Base-by-base conservation (phyloP, 2,113 vertebrate species). In the Mohoua ochrocephala region DNA sequence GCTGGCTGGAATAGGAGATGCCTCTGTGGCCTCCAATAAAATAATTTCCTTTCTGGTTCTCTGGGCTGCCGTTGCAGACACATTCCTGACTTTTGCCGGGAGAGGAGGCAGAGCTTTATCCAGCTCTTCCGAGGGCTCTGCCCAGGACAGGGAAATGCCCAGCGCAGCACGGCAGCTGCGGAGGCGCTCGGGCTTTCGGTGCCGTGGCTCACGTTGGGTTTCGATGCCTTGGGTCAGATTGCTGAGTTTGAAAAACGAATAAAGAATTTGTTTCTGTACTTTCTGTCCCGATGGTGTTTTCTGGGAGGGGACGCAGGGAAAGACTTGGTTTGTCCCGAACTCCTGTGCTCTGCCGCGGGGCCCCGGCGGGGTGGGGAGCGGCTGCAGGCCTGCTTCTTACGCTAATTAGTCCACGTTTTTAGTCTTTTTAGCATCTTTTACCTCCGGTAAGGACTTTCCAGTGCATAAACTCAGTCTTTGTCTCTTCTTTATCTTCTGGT, bases 321-420 rank as follows among this genome's bases (percentile, higher is more conserved):
- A 24, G 23, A 24, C 3, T 53, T 15, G 27, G 28, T 59, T 44
- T 21, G n/a, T n/a, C 30, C 60, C 0, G 0, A 53, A 3, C 9
- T 18, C 9, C 24, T 7, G 11, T 23, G 31, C 10, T 18, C 24
- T 2, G 0, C 30, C 19, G 2, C 11, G 5, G 44, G 78, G 23
- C 14, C 30, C 3, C 19, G 6, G 42, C 3, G 3, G 9, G 16
- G 18, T 0, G 4, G 19, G 42, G 39, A 49, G 41, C 3, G 23
- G 42, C 67, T n/a, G n/a, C 35, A 13, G 56, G 17, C 6, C 37
- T 59, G 61, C 27, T 59, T 18, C 27, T 60, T 44, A 2, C 1
- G 45, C 33, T 33, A 15, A 52, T 39, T 23, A 18, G 2, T 23
- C 11, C 39, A 27, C 8, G 4, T 0, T 21, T 52, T 77, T 7